These are phyloP conservation scores for Apodemus sylvaticus DNA, from an alignment of 2,113 vertebrate genomes.

Conservation along the genomic window DNA sequence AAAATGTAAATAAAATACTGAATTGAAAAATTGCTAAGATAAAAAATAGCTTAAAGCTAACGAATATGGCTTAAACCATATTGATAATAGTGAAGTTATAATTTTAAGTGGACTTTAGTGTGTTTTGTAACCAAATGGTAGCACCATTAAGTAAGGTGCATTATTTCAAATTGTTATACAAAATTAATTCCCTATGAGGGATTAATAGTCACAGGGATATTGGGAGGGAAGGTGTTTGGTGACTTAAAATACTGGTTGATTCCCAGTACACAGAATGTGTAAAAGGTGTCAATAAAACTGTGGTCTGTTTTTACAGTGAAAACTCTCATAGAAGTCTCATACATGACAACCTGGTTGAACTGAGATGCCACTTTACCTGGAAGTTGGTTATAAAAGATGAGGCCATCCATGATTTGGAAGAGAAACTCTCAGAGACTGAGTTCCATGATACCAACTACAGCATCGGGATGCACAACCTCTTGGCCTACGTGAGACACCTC, in stretches of 20 bases:
- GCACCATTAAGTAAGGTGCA: background rate
- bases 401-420: constrained; percentile 82
- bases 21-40: too few relatives aligned
- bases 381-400: constrained; percentile 82
- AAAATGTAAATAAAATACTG: too few relatives aligned
- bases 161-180: background rate
- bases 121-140: background rate
- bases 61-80: background rate
- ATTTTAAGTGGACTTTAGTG: background rate
- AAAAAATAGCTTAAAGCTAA: background rate
- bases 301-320: constrained; percentile 2
- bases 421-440: constrained; percentile 71
- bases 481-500: too few relatives aligned
- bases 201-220: background rate
- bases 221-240: background rate
- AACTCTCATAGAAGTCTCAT: background rate
- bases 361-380: constrained; percentile 90
- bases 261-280: background rate
- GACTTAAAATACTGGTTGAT: background rate
- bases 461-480: background rate
- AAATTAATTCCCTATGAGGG: background rate
- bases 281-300: background rate
- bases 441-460: constrained; percentile 62
- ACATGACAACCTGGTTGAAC: background rate
- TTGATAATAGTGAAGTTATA: background rate